Percentiles rank a stretch among this genome's conserved stretches.
These are phyloP conservation scores for Scyliorhinus canicula DNA, from an alignment of 2,797 vertebrate species.

Conservation along the genomic window DNA sequence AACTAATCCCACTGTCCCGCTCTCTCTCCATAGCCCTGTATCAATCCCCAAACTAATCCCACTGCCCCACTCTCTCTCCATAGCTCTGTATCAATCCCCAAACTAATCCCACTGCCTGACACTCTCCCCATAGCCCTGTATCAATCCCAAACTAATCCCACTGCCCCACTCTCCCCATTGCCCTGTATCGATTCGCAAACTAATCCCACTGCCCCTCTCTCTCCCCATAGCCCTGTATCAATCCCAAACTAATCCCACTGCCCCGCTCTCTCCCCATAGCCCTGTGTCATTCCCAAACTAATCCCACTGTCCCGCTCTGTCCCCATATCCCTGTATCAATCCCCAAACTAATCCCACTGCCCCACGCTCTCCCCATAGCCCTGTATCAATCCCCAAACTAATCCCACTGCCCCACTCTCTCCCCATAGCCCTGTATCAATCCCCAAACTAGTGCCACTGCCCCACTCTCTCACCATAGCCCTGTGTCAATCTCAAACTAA, in stretches of 20 bases:
- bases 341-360: too few species aligned
- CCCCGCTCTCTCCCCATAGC: too few species aligned
- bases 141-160: neutral
- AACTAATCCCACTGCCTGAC: neutral
- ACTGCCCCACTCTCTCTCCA: neutral
- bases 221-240: neutral
- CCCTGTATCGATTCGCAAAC: neutral
- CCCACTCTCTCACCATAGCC: too few species aligned
- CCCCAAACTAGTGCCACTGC: neutral
- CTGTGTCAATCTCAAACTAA: too few species aligned
- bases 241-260: neutral
- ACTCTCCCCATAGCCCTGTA: neutral
- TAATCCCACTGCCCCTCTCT: neutral
- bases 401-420: too few species aligned
- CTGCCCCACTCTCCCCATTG: neutral
- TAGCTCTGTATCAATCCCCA: neutral
- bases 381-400: too few species aligned
- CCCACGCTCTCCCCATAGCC: too few species aligned
- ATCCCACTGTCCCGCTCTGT: neutral
- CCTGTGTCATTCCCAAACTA: too few species aligned
- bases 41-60: neutral
- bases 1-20: neutral
- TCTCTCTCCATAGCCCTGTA: neutral
- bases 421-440: too few species aligned
- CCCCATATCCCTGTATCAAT: neutral